Evolutionary conservation across 92 coral and sea anemone species (phyloP).

Genomic region (Chrysogorgia sp.): DNA sequence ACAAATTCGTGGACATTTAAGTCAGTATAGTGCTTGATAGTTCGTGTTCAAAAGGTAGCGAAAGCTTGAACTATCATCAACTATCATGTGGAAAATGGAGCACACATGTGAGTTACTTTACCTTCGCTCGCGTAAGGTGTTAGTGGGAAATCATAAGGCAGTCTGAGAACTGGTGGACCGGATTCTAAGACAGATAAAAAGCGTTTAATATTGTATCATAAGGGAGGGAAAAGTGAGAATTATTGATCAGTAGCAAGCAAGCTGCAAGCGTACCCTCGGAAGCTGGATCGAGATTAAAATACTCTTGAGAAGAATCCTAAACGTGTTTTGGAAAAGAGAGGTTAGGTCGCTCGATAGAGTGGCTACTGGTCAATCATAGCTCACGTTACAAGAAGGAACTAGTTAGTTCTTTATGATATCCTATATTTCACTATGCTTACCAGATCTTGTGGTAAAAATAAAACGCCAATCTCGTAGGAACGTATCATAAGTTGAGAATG

Average conservation of each 20-base stretch:
- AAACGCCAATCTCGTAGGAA: constrained; percentile 96
- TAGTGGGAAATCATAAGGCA: constrained; percentile 87
- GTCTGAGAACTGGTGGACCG: constrained; percentile 24
- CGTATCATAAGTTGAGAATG: constrained; percentile 93
- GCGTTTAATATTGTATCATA: no score
- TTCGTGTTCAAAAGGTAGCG: no score
- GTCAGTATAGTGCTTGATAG: no score
- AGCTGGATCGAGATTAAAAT: constrained; percentile 53
- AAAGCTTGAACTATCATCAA: no score
- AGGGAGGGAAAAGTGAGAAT: constrained; percentile 51
- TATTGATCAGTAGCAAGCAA: not conserved
- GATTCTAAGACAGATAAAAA: not conserved
- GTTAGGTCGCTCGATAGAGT: no score
- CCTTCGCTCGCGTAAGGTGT: constrained; percentile 83
- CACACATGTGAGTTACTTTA: constrained; percentile 25
- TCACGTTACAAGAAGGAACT: no score
- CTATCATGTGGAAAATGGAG: no score
- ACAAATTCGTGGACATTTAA: no score
- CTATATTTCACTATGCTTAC: no score
- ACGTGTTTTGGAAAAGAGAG: not conserved
- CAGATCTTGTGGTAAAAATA: constrained; percentile 84
- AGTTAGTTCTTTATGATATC: no score
- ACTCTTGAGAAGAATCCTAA: constrained; percentile 58
- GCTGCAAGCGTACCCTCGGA: constrained; percentile 16
- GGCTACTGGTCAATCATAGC: no score